phyloP scores from a whole-genome alignment of 1,140 invertebrate genomes.

The Drosophila repleta region DNA sequence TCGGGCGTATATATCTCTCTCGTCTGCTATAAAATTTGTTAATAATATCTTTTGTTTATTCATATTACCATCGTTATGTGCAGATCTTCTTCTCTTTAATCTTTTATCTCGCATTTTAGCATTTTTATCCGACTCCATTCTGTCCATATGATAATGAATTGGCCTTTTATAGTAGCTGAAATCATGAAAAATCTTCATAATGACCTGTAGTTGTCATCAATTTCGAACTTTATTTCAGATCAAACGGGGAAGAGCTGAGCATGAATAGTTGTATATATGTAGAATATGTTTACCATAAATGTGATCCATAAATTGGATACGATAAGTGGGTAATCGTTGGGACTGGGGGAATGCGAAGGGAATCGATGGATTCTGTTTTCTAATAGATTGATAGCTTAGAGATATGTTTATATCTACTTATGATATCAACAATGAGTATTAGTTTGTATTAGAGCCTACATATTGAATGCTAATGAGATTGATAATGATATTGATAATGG shows the following conservation, averaged over 20 bases:
- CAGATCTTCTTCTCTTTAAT: slow-evolving; percentile 30
- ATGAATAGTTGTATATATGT: too few relatives aligned
- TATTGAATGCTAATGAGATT: too few relatives aligned
- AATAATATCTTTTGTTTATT: slow-evolving; percentile 43
- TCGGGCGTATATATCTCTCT: slow-evolving; percentile 19
- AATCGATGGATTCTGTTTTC: too few relatives aligned
- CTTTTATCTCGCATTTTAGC: slow-evolving; percentile 31
- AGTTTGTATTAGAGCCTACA: too few relatives aligned
- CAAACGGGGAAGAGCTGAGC: neutral
- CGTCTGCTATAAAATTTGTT: slow-evolving; percentile 44
- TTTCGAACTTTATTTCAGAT: neutral
- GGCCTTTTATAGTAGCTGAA: slow-evolving; percentile 4
- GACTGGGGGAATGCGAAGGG: too few relatives aligned
- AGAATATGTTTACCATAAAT: too few relatives aligned
- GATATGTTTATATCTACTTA: too few relatives aligned
- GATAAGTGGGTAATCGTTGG: too few relatives aligned
- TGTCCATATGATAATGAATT: slow-evolving; percentile 9
- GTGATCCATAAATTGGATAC: too few relatives aligned
- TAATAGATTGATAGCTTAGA: too few relatives aligned
- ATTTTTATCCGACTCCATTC: slow-evolving; percentile 30
- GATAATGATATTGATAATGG: too few relatives aligned
- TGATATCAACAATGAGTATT: too few relatives aligned
- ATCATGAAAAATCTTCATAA: slow-evolving; percentile 21
- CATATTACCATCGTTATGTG: slow-evolving; percentile 36
- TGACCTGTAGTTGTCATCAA: slow-evolving; percentile 13